A percentile compares a stretch with the other conserved stretches of the same genome.
These are phyloP conservation scores for Morelia viridis DNA, from an alignment of 2,797 vertebrate genomes.

Conservation along the genomic window DNA sequence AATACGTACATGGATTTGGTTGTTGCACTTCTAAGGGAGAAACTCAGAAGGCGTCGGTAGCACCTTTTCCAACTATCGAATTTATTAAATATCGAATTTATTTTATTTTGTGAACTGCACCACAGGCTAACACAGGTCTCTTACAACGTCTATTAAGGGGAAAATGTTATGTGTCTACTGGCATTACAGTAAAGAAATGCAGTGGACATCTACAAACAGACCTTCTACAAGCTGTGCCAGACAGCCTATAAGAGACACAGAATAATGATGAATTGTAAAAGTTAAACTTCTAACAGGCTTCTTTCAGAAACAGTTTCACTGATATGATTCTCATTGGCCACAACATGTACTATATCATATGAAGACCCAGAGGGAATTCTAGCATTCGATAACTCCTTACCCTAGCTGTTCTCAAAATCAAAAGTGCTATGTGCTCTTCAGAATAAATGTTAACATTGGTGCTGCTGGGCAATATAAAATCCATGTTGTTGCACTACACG, in stretches of 20 bases:
- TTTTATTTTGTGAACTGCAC: background rate
- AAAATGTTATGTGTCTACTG: background rate
- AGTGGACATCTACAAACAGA: background rate
- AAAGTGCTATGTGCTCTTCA: background rate
- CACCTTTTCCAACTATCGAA: background rate
- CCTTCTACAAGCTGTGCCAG: background rate
- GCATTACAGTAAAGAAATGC: background rate
- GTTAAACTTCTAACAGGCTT: background rate
- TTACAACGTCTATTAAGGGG: background rate
- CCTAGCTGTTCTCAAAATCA: background rate
- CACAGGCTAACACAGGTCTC: background rate
- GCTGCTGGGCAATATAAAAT: background rate
- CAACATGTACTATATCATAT: background rate
- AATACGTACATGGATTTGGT: background rate
- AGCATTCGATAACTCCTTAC: background rate
- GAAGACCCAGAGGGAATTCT: background rate
- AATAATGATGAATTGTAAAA: background rate
- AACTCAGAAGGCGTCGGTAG: background rate
- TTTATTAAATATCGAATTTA: background rate
- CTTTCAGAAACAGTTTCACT: background rate
- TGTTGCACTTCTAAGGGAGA: background rate
- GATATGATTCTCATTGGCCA: background rate
- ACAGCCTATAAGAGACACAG: background rate
- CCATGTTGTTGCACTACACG: background rate
- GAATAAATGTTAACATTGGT: background rate